Evolutionary conservation across 2,113 vertebrate genomes (phyloP).

Genomic region (Coracopsis vasa): DNA sequence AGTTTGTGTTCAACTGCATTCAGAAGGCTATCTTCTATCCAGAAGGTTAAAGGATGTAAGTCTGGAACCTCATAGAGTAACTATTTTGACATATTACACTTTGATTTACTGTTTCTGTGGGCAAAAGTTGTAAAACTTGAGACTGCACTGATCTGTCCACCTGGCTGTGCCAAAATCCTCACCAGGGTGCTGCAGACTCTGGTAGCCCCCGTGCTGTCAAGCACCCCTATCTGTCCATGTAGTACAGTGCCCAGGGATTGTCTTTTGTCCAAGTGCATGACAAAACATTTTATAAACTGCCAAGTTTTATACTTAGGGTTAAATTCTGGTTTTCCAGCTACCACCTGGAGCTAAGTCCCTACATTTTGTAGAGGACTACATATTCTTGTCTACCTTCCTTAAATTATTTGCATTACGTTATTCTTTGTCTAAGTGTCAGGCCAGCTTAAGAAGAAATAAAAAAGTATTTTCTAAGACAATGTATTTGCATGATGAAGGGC

Average conservation of each 20-base stretch:
- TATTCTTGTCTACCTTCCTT: neutral
- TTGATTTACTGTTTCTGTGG: neutral
- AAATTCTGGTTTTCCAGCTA: neutral
- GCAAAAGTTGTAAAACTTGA: neutral
- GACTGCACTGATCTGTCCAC: neutral
- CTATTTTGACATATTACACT: neutral
- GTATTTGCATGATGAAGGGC: neutral
- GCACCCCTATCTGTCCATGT: neutral
- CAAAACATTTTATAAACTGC: neutral
- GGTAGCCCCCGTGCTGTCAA: neutral
- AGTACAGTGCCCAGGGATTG: neutral
- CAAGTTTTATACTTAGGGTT: neutral
- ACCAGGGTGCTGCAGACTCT: accelerated
- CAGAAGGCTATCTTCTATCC: neutral
- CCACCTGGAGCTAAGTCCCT: neutral
- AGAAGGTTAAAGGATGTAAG: neutral
- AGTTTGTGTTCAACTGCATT: neutral
- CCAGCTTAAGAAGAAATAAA: neutral
- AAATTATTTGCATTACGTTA: neutral
- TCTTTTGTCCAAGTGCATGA: neutral
- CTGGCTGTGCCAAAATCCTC: accelerated
- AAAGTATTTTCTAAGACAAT: neutral
- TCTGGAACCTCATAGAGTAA: neutral
- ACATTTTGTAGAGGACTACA: neutral
- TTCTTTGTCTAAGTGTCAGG: neutral